Conservation (phyloP, 2,888 invertebrate genomes). For the Petrolisthes manimaculis region DNA sequence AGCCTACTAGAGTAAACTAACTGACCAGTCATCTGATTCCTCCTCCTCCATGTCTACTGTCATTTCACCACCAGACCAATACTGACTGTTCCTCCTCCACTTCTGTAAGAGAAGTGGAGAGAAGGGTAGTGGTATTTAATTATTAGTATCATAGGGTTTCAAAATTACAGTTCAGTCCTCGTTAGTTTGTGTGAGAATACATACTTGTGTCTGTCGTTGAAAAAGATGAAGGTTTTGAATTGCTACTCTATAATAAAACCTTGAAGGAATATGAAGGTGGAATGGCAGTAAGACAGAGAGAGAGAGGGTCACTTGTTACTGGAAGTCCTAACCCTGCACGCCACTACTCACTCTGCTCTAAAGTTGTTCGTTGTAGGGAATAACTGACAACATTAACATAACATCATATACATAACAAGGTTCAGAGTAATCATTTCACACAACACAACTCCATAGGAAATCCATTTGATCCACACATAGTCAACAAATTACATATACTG, state of each 20-base stretch:
- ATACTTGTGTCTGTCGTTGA: neutral
- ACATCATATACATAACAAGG: neutral
- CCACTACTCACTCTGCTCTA: neutral
- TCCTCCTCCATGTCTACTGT: neutral
- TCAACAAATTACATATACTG: no score
- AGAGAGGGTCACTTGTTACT: neutral
- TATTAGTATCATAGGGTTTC: no score
- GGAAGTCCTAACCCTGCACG: constrained; percentile 3
- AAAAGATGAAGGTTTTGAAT: neutral
- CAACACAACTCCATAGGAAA: no score
- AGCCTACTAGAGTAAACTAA: neutral
- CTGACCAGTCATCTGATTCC: neutral
- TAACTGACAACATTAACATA: neutral
- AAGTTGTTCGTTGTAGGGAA: neutral
- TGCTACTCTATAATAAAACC: neutral
- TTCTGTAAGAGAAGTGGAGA: no score
- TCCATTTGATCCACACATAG: no score
- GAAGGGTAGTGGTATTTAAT: no score
- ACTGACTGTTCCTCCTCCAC: neutral
- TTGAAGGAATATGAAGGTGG: neutral
- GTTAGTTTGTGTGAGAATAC: no score
- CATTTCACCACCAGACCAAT: neutral
- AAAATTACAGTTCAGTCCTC: no score
- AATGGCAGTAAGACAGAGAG: neutral
- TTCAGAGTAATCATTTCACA: no score